A percentile compares a stretch with the other conserved stretches of the same genome.
phyloP scores from a whole-genome alignment of 2,113 vertebrate species.

The Elaphurus davidianus region DNA sequence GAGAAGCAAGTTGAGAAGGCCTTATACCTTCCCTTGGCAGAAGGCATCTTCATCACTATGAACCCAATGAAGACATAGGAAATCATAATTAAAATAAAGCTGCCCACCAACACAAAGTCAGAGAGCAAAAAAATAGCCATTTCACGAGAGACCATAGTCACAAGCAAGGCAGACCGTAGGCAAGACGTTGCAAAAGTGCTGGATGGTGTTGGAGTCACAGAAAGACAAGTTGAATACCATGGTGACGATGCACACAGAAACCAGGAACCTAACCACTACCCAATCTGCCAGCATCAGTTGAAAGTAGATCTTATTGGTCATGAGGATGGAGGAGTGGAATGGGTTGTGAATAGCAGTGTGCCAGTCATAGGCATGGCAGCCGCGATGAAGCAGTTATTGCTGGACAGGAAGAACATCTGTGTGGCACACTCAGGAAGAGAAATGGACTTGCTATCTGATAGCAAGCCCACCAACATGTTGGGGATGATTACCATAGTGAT shows the following conservation, averaged over 20 bases:
- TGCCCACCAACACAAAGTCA: conserved; percentile 34
- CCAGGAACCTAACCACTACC: background rate
- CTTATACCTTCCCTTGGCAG: conserved; percentile 29
- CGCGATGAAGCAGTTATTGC: conserved; percentile 61
- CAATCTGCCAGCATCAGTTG: background rate
- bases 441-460: conserved; percentile 26
- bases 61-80: conserved; percentile 46
- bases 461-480: conserved; percentile 26
- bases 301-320: background rate
- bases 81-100: conserved; percentile 57
- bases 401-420: conserved; percentile 53
- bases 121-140: background rate
- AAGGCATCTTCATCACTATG: conserved; percentile 34
- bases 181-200: conserved; percentile 35
- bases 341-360: conserved; percentile 31
- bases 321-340: conserved; percentile 42
- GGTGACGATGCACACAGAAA: background rate
- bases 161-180: conserved; percentile 45
- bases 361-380: conserved; percentile 57
- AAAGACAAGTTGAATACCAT: conserved; percentile 41
- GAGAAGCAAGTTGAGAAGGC: conserved; percentile 45
- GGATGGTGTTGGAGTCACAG: background rate
- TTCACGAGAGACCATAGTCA: background rate
- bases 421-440: conserved; percentile 58
- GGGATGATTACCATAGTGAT: conserved; percentile 43